These are phyloP conservation scores for Flexamia atlantica DNA, from an alignment of 2,888 invertebrate genomes.

Conservation along the genomic window DNA sequence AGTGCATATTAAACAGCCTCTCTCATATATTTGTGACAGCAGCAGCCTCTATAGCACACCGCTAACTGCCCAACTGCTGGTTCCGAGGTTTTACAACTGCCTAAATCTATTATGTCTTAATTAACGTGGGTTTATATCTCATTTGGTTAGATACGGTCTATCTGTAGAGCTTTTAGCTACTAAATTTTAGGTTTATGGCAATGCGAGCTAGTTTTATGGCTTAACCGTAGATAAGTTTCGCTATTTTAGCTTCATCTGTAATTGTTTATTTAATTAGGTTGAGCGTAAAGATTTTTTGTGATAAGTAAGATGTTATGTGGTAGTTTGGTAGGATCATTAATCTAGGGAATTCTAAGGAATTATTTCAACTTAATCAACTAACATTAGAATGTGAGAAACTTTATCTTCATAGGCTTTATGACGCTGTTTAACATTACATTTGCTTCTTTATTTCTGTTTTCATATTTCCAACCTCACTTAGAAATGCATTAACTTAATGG, in stretches of 20 bases:
- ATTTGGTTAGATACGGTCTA: conserved; percentile 35
- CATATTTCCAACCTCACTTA: no score
- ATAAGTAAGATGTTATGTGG: no score
- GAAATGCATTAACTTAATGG: no score
- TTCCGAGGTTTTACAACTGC: neutral
- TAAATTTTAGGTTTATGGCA: conserved; percentile 10
- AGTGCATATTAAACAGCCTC: neutral
- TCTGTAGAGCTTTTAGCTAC: neutral
- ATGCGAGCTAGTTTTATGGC: neutral
- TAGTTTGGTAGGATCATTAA: no score
- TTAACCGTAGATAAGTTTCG: neutral
- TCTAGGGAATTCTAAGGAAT: no score
- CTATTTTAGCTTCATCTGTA: neutral
- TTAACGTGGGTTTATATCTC: conserved; percentile 21
- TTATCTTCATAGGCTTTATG: no score
- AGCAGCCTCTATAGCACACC: neutral
- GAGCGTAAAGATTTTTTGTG: neutral
- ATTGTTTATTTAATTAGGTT: neutral
- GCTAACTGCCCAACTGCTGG: conserved; percentile 23
- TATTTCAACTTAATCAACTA: no score
- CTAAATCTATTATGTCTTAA: conserved; percentile 31
- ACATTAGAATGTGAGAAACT: no score
- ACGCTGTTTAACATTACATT: no score
- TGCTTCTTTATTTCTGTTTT: no score
- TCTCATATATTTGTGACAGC: neutral